A percentile compares a stretch with the other conserved stretches of the same genome.
Conservation (phyloP, 2,888 invertebrate species). For the Lumbricus terrestris region DNA sequence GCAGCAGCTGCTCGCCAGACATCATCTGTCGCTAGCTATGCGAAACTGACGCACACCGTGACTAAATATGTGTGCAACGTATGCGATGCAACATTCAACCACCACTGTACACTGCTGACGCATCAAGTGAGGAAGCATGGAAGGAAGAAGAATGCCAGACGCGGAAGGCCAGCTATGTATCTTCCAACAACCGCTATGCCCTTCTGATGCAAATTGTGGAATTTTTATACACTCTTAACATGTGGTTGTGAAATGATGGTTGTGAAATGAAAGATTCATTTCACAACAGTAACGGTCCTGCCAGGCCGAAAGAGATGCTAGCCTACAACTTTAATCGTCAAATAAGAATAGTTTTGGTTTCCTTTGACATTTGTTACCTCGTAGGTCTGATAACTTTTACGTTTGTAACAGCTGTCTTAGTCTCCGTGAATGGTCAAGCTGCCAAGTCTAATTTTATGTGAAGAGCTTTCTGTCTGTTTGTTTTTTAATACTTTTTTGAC, state of each 20-base stretch:
- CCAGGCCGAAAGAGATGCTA: background rate
- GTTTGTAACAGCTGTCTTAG: no score
- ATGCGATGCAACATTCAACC: conserved; percentile 9
- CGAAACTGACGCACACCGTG: background rate
- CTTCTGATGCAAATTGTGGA: background rate
- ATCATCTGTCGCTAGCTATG: background rate
- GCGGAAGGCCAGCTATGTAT: background rate
- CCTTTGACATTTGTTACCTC: no score
- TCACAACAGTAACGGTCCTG: background rate
- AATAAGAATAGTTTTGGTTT: no score
- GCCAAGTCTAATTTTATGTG: no score
- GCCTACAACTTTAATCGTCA: no score
- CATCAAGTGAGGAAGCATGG: conserved; percentile 8
- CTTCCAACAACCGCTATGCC: background rate
- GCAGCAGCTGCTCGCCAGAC: background rate
- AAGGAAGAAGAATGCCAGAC: background rate
- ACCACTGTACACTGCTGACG: background rate
- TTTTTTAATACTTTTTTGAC: no score
- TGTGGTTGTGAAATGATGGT: background rate
- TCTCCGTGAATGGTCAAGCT: no score
- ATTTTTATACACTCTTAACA: background rate
- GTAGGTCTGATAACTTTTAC: no score
- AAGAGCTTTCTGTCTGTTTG: no score
- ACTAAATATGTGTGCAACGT: conserved; percentile 10
- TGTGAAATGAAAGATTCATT: background rate